phyloP scores from a whole-genome alignment of 2,113 vertebrate species.

The rat (Rattus norvegicus) region GRCr8 NC_086039.1:126247001-126247500 shows the following conservation, averaged over 20 bases:
- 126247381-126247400: neutral
- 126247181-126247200: neutral
- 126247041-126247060: conserved; percentile 20
- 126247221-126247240: conserved; percentile 33
- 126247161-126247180: conserved; percentile 39
- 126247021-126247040: conserved; percentile 36
- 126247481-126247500: neutral
- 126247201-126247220: neutral
- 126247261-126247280: neutral
- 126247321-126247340: conserved; percentile 56
- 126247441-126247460: neutral
- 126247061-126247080: conserved; percentile 36
- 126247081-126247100: conserved; percentile 35
- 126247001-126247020: conserved; percentile 39
- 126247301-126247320: conserved; percentile 13
- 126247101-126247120: neutral
- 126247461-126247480: neutral
- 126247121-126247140: conserved; percentile 57
- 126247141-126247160: neutral
- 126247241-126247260: conserved; percentile 40
- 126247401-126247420: neutral
- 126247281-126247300: conserved; percentile 12
- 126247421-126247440: neutral
- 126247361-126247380: neutral
- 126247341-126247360: neutral